A percentile compares a stretch with the other conserved stretches of the same genome.
Evolutionary conservation across 2,888 invertebrate species (phyloP).

Genomic region (Clivina fossor): DNA sequence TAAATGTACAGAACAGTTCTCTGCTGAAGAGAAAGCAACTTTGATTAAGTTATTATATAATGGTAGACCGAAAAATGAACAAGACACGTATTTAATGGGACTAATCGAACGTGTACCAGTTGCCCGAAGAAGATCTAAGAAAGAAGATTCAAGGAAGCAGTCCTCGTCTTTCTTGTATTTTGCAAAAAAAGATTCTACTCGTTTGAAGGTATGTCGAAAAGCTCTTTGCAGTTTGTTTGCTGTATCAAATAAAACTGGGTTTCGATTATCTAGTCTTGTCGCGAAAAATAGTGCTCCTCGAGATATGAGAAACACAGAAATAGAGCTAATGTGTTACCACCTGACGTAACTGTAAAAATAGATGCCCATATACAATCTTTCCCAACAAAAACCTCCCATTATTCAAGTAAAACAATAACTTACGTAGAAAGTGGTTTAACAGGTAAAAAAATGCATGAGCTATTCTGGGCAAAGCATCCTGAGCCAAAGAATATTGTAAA

Average conservation of each 20-base stretch:
- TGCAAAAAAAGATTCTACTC: constrained; percentile 30
- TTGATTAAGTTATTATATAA: constrained; percentile 31
- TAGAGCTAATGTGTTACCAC: background rate
- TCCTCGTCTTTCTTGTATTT: constrained; percentile 35
- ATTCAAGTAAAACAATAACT: constrained; percentile 16
- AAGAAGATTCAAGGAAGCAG: constrained; percentile 19
- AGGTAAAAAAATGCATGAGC: constrained; percentile 29
- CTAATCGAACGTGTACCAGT: constrained; percentile 38
- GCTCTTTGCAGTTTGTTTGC: constrained; percentile 37
- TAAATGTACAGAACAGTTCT: constrained; percentile 37
- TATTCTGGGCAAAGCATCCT: constrained; percentile 31
- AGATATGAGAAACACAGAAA: constrained; percentile 16
- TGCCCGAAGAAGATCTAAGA: constrained; percentile 28
- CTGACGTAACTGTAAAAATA: background rate
- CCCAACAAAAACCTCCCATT: constrained; percentile 30
- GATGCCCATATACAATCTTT: constrained; percentile 17
- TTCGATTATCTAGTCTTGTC: constrained; percentile 32
- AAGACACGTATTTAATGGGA: constrained; percentile 38
- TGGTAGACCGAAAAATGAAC: constrained; percentile 37
- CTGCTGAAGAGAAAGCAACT: constrained; percentile 35
- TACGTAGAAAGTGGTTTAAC: constrained; percentile 30
- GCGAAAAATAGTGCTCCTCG: background rate
- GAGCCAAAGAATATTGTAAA: constrained; percentile 31
- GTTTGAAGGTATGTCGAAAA: constrained; percentile 36
- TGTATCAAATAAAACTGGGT: constrained; percentile 35